Percentiles rank a stretch among this genome's conserved stretches.
Evolutionary conservation across 2,797 vertebrate genomes (phyloP).

Genomic region (Coreius guichenoti): DNA sequence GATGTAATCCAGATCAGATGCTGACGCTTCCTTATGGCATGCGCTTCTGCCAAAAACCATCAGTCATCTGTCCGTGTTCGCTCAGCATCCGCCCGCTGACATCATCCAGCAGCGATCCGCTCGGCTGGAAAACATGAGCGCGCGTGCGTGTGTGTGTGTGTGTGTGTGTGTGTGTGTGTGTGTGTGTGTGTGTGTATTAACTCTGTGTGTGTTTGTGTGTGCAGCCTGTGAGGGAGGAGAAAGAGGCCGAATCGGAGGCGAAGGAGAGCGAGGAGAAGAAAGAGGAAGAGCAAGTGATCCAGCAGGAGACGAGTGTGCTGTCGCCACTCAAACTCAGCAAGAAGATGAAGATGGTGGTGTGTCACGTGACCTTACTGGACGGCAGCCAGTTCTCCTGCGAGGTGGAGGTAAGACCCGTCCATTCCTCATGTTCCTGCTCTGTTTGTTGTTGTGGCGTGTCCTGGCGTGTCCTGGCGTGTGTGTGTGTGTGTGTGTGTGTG

Average conservation of each 20-base stretch:
- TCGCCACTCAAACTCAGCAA: slow-evolving; percentile 83
- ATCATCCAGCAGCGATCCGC: slow-evolving; percentile 52
- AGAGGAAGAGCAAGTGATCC: slow-evolving; percentile 77
- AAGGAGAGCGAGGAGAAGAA: slow-evolving; percentile 66
- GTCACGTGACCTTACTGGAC: slow-evolving; percentile 89
- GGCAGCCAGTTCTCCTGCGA: slow-evolving; percentile 89
- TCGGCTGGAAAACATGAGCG: slow-evolving; percentile 53
- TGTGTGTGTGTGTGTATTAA: background rate
- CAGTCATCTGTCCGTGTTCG: background rate
- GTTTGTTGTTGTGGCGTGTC: background rate
- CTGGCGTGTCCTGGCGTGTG: no score
- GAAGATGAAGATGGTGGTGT: slow-evolving; percentile 91
- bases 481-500: no score
- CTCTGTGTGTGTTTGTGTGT: slow-evolving; percentile 55
- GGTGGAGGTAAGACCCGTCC: slow-evolving; percentile 85
- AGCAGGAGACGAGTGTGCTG: slow-evolving; percentile 77
- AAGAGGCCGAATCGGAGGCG: slow-evolving; percentile 68
- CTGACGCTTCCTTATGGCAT: background rate
- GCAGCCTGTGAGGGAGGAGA: slow-evolving; percentile 83
- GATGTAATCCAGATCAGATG: background rate
- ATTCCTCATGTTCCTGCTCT: background rate
- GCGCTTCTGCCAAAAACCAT: background rate
- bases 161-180: slow-evolving; percentile 67
- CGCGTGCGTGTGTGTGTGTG: background rate
- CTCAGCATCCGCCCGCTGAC: slow-evolving; percentile 63